Evolutionary conservation across 2,113 vertebrate species (phyloP).

Genomic region (Lutjanus erythropterus): DNA sequence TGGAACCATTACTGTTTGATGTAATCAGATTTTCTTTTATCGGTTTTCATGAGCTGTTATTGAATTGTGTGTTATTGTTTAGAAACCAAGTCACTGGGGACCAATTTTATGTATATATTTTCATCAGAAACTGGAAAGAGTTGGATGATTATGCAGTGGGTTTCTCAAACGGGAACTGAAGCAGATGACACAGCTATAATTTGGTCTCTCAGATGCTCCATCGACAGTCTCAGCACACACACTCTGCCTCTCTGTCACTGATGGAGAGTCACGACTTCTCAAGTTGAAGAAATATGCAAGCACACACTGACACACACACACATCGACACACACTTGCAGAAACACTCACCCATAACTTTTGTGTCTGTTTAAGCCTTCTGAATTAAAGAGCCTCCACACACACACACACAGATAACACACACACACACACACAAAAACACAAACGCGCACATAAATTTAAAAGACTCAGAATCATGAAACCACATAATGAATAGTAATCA

Average conservation of each 20-base stretch:
- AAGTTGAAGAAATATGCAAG: slow-evolving; percentile 75
- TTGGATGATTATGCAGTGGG: slow-evolving; percentile 69
- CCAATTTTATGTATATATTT: slow-evolving; percentile 67
- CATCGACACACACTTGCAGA: slow-evolving; percentile 20
- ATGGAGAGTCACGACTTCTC: slow-evolving; percentile 81
- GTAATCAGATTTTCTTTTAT: slow-evolving; percentile 27
- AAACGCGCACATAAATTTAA: slow-evolving; percentile 66
- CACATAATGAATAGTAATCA: slow-evolving; percentile 82
- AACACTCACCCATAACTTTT: slow-evolving; percentile 51
- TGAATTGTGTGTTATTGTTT: slow-evolving; percentile 44
- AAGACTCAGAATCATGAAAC: slow-evolving; percentile 74
- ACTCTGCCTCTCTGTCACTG: slow-evolving; percentile 74
- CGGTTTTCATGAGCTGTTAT: slow-evolving; percentile 31
- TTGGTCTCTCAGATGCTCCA: slow-evolving; percentile 80
- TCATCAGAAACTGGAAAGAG: slow-evolving; percentile 65
- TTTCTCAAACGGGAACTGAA: slow-evolving; percentile 75
- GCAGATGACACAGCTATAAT: slow-evolving; percentile 83
- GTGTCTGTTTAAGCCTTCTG: slow-evolving; percentile 66
- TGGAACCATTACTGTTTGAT: not conserved
- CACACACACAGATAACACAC: slow-evolving; percentile 33
- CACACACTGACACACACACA: slow-evolving; percentile 35
- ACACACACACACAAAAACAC: slow-evolving; percentile 22
- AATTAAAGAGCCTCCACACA: slow-evolving; percentile 67
- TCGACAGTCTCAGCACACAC: slow-evolving; percentile 80
- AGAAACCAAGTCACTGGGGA: slow-evolving; percentile 54